Percentiles rank a stretch among this genome's conserved stretches.
phyloP scores from a whole-genome alignment of 2,888 invertebrate genomes.

The Pemphredon lugubris region DNA sequence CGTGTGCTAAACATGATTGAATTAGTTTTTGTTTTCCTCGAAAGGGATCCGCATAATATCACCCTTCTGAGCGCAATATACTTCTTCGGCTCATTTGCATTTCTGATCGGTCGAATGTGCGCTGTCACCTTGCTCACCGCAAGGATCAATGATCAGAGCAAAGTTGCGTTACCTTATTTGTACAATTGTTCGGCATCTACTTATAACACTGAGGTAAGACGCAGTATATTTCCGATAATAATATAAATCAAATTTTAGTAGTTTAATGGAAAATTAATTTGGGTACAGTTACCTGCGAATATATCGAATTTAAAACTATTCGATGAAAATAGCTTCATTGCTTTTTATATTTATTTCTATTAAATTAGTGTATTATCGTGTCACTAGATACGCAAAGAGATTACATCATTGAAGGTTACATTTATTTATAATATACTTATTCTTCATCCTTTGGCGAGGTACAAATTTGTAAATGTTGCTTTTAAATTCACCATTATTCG shows the following conservation, averaged over 20 bases:
- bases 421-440: too few species aligned
- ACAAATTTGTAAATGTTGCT: too few species aligned
- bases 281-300: too few species aligned
- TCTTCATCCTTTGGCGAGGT: too few species aligned
- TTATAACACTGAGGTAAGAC: slow-evolving; percentile 80
- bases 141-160: slow-evolving; percentile 82
- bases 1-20: too few species aligned
- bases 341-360: too few species aligned
- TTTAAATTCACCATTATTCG: too few species aligned
- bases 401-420: too few species aligned
- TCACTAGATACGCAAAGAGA: too few species aligned
- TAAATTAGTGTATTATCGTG: too few species aligned
- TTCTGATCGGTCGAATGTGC: slow-evolving; percentile 81
- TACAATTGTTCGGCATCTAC: slow-evolving; percentile 80
- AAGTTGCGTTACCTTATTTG: slow-evolving; percentile 77
- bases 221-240: neutral
- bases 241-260: neutral
- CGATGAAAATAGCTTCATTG: too few species aligned
- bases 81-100: slow-evolving; percentile 82
- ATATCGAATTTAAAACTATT: too few species aligned
- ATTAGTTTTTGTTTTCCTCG: neutral
- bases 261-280: neutral
- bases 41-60: slow-evolving; percentile 50
- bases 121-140: slow-evolving; percentile 82
- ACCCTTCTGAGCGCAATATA: slow-evolving; percentile 79